These are phyloP conservation scores for Eretmodus cyanostictus DNA, from an alignment of 2,113 vertebrate species.

Conservation along the genomic window DNA sequence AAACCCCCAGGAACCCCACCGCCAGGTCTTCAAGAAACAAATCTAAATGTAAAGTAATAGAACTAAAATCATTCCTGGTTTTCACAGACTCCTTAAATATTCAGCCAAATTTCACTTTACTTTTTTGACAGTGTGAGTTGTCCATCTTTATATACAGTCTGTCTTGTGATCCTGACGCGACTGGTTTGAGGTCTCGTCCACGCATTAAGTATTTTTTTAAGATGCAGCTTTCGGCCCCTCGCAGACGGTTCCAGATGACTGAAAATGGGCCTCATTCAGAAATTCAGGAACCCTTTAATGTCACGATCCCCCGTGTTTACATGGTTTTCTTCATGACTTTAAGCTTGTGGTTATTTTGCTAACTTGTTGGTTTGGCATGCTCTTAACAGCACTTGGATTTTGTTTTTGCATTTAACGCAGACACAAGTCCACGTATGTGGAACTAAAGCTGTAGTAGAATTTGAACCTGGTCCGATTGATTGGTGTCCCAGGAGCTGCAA, in stretches of 20 bases:
- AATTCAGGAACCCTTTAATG: not conserved
- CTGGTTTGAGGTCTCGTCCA: not conserved
- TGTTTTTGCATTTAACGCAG: not conserved
- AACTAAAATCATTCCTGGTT: not conserved
- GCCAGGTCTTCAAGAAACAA: not conserved
- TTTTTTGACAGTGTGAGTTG: not conserved
- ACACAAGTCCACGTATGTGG: not conserved
- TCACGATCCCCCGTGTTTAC: not conserved
- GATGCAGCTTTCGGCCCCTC: not conserved
- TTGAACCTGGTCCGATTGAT: not conserved
- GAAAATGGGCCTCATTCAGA: not conserved
- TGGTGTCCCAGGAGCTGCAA: not conserved
- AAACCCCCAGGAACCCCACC: not conserved
- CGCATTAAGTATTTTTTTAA: not conserved
- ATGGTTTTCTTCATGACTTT: not conserved
- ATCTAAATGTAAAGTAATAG: not conserved
- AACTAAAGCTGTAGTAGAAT: not conserved
- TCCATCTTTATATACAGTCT: not conserved
- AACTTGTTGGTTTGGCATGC: not conserved
- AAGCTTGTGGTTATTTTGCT: not conserved
- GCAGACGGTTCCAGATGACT: not conserved
- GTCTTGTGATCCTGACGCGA: not conserved
- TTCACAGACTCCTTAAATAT: not conserved
- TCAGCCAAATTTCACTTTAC: not conserved
- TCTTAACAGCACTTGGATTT: not conserved